Conservation (phyloP, 2,888 invertebrate genomes). For the Saturnia pavonia region DNA sequence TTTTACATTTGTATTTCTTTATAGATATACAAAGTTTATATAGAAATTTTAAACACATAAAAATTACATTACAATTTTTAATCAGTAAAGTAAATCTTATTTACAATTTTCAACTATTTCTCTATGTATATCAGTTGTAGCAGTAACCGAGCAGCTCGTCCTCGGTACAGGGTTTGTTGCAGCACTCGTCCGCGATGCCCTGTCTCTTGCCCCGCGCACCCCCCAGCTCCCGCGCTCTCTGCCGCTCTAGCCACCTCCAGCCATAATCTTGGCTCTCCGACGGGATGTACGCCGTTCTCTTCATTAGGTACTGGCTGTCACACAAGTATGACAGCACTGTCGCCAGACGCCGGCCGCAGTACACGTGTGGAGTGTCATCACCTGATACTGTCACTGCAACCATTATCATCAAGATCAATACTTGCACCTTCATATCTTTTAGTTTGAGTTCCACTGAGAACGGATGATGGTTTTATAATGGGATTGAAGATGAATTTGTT, state of each 20-base stretch:
- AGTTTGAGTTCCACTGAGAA: neutral
- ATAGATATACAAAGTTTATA: too few relatives aligned
- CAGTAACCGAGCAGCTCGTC: slow-evolving; percentile 31
- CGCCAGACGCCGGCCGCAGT: slow-evolving; percentile 13
- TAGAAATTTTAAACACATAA: too few relatives aligned
- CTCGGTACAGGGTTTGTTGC: neutral
- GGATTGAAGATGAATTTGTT: neutral
- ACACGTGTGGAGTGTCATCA: slow-evolving; percentile 12
- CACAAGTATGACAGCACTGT: slow-evolving; percentile 1
- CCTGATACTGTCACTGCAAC: neutral
- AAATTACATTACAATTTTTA: too few relatives aligned
- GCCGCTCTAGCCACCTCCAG: slow-evolving; percentile 5
- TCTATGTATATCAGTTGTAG: slow-evolving; percentile 25
- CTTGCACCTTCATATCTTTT: neutral
- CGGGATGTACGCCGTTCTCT: neutral
- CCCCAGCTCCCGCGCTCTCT: neutral
- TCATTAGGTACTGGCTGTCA: neutral
- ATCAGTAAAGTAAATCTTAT: too few relatives aligned
- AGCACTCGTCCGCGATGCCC: slow-evolving; percentile 20
- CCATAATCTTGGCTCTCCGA: neutral
- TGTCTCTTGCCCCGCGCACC: slow-evolving; percentile 25
- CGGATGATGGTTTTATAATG: neutral
- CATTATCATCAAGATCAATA: neutral
- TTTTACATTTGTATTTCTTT: too few relatives aligned
- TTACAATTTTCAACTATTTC: slow-evolving; percentile 26